Evolutionary conservation across 2,113 vertebrate species (phyloP).

Genomic region (Prionailurus viverrinus): DNA sequence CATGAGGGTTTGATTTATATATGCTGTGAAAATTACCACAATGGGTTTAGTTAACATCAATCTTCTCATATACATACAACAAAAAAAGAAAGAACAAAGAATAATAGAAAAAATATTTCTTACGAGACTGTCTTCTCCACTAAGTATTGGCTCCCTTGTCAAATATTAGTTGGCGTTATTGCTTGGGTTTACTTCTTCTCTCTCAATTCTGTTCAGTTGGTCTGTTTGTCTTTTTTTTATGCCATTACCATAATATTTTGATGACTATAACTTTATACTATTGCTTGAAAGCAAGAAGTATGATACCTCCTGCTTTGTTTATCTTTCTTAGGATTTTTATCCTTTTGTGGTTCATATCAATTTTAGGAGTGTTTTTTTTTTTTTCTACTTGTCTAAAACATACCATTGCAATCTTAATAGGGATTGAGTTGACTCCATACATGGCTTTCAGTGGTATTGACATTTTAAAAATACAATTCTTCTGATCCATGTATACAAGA

Average conservation of each 20-base stretch:
- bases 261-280: background rate
- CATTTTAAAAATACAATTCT: background rate
- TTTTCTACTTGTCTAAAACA: background rate
- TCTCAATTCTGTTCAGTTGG: background rate
- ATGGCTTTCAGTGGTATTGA: background rate
- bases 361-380: background rate
- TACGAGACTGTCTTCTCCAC: background rate
- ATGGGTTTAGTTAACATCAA: background rate
- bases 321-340: background rate
- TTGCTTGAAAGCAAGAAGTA: background rate
- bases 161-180: background rate
- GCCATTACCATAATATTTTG: background rate
- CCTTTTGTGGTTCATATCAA: background rate
- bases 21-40: background rate
- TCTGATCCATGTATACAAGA: background rate
- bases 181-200: background rate
- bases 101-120: background rate
- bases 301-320: background rate
- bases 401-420: background rate
- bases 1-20: background rate
- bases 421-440: background rate
- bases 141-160: background rate
- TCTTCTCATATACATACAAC: background rate
- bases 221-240: background rate
- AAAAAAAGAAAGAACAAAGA: background rate